Evolutionary conservation across 2,888 invertebrate species (phyloP).

Genomic region (Caenorhabditis sp.): DNA sequence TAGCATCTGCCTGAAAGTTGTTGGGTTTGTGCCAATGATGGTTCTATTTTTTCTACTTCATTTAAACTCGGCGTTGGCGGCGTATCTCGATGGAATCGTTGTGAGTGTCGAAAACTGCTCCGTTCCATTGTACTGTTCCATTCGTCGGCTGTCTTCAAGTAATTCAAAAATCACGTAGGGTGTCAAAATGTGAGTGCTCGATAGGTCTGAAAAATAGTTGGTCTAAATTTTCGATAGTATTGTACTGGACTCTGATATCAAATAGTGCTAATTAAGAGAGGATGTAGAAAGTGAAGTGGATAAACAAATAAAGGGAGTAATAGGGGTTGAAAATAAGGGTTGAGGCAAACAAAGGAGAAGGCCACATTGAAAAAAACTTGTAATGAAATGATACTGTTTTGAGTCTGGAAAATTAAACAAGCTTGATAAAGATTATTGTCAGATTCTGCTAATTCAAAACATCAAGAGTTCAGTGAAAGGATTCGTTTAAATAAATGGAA

Average conservation of each 20-base stretch:
- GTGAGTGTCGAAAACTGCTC: slow-evolving; percentile 37
- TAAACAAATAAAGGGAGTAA: neutral
- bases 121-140: slow-evolving; percentile 34
- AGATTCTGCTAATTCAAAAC: too few species aligned
- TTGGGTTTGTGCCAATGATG: neutral
- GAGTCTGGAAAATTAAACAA: too few species aligned
- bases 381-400: too few species aligned
- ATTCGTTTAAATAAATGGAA: slow-evolving; percentile 19
- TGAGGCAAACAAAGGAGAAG: neutral
- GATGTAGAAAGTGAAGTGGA: slow-evolving; percentile 14
- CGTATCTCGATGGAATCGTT: slow-evolving; percentile 36
- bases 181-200: slow-evolving; percentile 32
- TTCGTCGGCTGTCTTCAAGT: neutral
- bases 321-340: neutral
- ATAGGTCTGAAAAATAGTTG: slow-evolving; percentile 19
- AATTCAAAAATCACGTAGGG: too few species aligned
- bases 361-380: neutral
- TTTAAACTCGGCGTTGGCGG: slow-evolving; percentile 11
- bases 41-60: slow-evolving; percentile 17
- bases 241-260: too few species aligned
- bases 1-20: slow-evolving; percentile 41
- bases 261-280: slow-evolving; percentile 7
- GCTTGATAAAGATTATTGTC: too few species aligned
- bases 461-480: too few species aligned
- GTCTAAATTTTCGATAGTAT: too few species aligned